These are phyloP conservation scores for Strigops habroptila DNA, from an alignment of 2,113 vertebrate species.

Conservation along the genomic window DNA sequence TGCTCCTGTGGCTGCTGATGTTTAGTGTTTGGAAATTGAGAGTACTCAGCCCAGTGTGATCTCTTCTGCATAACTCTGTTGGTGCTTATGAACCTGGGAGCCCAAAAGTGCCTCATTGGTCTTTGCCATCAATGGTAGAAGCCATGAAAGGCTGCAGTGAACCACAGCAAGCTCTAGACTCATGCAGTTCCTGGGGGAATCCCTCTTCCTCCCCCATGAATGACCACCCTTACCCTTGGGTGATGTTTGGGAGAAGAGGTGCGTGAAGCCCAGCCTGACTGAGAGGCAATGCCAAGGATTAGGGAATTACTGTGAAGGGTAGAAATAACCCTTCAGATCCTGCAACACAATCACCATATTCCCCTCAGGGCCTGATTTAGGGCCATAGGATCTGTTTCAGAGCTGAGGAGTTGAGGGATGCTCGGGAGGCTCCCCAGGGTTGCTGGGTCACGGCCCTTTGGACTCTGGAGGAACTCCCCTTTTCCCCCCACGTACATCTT, in stretches of 20 bases:
- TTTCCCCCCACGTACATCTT: background rate
- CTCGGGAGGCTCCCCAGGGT: background rate
- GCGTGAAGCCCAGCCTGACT: background rate
- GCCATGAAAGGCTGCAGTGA: background rate
- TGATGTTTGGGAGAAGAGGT: background rate
- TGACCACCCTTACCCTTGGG: background rate
- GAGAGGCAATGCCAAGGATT: background rate
- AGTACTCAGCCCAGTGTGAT: background rate
- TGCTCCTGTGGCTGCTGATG: background rate
- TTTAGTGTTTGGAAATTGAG: background rate
- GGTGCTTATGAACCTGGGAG: background rate
- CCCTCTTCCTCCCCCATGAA: background rate
- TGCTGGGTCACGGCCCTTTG: background rate
- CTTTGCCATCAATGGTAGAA: background rate
- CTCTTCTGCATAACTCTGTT: background rate
- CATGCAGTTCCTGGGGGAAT: background rate
- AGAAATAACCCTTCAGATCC: background rate
- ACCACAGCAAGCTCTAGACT: background rate
- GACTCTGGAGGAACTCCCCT: background rate
- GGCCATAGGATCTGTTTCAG: background rate
- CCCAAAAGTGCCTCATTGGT: background rate
- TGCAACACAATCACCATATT: background rate
- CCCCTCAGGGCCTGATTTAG: background rate
- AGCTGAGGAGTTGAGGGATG: background rate
- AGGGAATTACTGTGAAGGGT: background rate